phyloP scores from a whole-genome alignment of 2,797 vertebrate genomes.

The Girardinus metallicus region DNA sequence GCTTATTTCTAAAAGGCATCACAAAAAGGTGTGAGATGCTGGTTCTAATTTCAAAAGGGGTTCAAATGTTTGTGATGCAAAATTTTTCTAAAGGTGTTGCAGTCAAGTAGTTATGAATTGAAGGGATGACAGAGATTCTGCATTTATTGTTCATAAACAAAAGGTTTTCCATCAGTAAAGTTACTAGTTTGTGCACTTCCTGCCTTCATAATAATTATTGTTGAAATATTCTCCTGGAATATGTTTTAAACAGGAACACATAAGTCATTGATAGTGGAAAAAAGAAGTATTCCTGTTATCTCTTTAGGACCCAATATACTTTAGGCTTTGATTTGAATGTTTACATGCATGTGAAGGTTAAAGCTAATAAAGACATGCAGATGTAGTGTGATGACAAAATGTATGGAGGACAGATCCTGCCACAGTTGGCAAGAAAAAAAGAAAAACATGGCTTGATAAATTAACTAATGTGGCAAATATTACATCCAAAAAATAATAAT shows the following conservation, averaged over 20 bases:
- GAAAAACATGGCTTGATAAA: too few relatives aligned
- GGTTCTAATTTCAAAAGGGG: not conserved
- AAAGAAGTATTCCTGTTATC: not conserved
- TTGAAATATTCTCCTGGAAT: not conserved
- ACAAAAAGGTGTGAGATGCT: not conserved
- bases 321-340: not conserved
- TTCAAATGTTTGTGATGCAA: not conserved
- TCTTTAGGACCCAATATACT: not conserved
- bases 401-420: too few relatives aligned
- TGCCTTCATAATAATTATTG: too few relatives aligned
- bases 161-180: too few relatives aligned
- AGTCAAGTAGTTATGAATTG: not conserved
- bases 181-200: too few relatives aligned
- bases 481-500: too few relatives aligned
- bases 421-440: too few relatives aligned
- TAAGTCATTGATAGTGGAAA: not conserved
- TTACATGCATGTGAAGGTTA: too few relatives aligned
- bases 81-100: not conserved
- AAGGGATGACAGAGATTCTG: not conserved
- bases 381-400: too few relatives aligned
- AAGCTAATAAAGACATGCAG: too few relatives aligned
- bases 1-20: slow-evolving; percentile 8
- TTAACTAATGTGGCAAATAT: too few relatives aligned
- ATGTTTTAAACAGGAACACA: not conserved
- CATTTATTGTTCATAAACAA: too few relatives aligned